These are phyloP conservation scores for Campylomormyrus numenius DNA, from an alignment of 2,113 vertebrate species.

Conservation along the genomic window DNA sequence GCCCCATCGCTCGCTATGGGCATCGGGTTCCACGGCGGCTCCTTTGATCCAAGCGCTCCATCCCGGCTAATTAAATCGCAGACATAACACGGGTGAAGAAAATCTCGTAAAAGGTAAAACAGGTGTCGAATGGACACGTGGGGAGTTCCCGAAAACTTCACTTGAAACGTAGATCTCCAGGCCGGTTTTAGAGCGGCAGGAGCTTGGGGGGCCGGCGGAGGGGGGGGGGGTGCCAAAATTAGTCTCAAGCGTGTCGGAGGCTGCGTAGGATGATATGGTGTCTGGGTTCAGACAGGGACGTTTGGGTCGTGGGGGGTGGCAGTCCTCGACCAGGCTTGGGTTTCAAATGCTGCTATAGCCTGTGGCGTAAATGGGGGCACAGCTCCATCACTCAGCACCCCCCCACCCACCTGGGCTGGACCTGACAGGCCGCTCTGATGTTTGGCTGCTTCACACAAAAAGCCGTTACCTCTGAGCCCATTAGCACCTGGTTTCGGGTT, in stretches of 20 bases:
- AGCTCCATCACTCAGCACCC: not conserved
- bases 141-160: constrained; percentile 29
- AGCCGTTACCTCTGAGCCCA: too few relatives aligned
- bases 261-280: constrained; percentile 29
- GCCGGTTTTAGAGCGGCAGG: constrained; percentile 33
- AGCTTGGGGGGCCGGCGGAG: constrained; percentile 2
- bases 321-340: not conserved
- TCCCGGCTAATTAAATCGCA: constrained; percentile 8
- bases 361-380: not conserved
- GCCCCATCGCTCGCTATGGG: not conserved
- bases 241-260: constrained; percentile 24
- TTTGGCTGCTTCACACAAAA: not conserved
- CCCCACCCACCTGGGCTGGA: not conserved
- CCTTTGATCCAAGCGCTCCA: not conserved
- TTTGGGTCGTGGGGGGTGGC: not conserved
- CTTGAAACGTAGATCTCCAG: constrained; percentile 42
- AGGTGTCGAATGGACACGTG: not conserved
- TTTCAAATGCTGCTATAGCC: not conserved
- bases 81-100: not conserved
- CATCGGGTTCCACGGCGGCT: not conserved
- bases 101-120: not conserved
- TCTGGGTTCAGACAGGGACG: constrained; percentile 34
- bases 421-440: not conserved
- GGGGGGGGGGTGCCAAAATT: constrained; percentile 22
- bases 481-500: not conserved